Conservation (phyloP, 2,888 invertebrate species). For the Napeogenes sylphis region DNA sequence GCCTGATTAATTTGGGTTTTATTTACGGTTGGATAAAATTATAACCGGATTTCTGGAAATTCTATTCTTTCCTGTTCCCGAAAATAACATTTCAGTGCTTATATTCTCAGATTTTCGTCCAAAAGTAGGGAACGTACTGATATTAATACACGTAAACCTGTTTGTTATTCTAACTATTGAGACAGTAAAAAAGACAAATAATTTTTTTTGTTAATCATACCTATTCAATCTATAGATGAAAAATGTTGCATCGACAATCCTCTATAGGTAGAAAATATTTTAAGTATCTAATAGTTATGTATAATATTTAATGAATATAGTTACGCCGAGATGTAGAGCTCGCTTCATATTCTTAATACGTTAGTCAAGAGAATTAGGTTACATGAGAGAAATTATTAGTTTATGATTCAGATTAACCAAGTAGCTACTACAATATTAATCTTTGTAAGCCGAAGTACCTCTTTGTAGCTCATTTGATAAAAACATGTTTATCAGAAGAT, state of each 20-base stretch:
- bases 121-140: neutral
- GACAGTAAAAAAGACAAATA: too few relatives aligned
- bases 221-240: too few relatives aligned
- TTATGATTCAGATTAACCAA: neutral
- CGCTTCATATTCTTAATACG: constrained; percentile 3
- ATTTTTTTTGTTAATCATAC: too few relatives aligned
- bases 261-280: too few relatives aligned
- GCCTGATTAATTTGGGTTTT: constrained; percentile 6
- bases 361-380: constrained; percentile 1
- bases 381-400: constrained; percentile 2
- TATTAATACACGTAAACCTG: too few relatives aligned
- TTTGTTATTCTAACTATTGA: too few relatives aligned
- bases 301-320: too few relatives aligned
- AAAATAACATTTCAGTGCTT: neutral
- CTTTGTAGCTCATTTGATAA: constrained; percentile 1
- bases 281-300: too few relatives aligned
- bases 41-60: neutral
- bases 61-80: neutral
- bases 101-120: neutral
- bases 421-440: neutral
- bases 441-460: too few relatives aligned
- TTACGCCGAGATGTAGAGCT: too few relatives aligned
- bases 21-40: constrained; percentile 4
- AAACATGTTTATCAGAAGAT: neutral
- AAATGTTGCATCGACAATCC: too few relatives aligned